These are phyloP conservation scores for Chiridota heheva DNA, from an alignment of 35 echinoderm and acorn worm species.

Conservation along the genomic window DNA sequence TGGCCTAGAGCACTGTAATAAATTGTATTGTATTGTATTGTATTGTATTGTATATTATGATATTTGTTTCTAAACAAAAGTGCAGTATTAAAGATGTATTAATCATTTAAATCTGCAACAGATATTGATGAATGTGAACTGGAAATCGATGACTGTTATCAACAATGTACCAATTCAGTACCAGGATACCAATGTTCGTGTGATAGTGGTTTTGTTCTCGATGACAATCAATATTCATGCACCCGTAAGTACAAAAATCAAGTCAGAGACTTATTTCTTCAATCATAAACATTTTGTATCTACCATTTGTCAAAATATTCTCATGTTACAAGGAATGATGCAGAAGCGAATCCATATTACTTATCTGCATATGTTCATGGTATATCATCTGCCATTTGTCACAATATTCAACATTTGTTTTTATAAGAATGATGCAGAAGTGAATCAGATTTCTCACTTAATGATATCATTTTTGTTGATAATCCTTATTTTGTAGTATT, in stretches of 20 bases:
- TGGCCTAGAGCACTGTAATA: too few relatives aligned
- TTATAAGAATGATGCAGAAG: too few relatives aligned
- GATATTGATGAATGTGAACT: constrained; percentile 77
- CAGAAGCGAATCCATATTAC: constrained; percentile 36
- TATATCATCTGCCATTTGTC: too few relatives aligned
- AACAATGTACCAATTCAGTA: constrained; percentile 38
- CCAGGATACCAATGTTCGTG: constrained; percentile 62
- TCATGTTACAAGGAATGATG: constrained; percentile 22
- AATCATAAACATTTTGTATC: too few relatives aligned
- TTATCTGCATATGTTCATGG: constrained; percentile 38
- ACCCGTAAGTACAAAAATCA: constrained; percentile 53
- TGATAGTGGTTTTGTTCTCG: constrained; percentile 35
- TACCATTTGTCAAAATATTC: too few relatives aligned
- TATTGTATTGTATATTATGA: too few relatives aligned
- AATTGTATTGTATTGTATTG: too few relatives aligned
- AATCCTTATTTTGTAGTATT: too few relatives aligned
- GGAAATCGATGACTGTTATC: constrained; percentile 55
- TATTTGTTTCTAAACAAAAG: not conserved
- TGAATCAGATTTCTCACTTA: too few relatives aligned
- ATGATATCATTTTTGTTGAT: too few relatives aligned
- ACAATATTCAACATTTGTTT: too few relatives aligned
- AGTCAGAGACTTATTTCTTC: too few relatives aligned
- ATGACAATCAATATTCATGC: constrained; percentile 31
- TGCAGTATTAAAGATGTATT: not conserved
- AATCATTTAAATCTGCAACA: constrained; percentile 19